A percentile compares a stretch with the other conserved stretches of the same genome.
Evolutionary conservation across 2,888 invertebrate species (phyloP).

Genomic region (Phortica magna): DNA sequence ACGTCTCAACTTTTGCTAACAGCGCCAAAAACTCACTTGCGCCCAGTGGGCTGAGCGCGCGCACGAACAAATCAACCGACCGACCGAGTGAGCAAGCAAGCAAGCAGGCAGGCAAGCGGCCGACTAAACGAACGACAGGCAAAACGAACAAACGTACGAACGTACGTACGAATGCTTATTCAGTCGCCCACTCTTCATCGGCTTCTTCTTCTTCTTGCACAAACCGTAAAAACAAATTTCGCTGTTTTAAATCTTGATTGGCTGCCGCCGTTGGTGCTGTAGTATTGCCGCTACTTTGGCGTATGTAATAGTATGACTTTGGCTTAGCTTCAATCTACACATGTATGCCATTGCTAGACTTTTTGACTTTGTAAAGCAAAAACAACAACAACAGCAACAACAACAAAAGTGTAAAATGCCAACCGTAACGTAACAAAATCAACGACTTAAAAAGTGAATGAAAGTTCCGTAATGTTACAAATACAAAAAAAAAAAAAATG

Average conservation of each 20-base stretch:
- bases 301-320: neutral
- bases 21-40: neutral
- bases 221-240: neutral
- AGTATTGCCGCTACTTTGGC: no score
- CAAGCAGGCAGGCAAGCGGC: no score
- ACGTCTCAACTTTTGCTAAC: neutral
- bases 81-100: neutral
- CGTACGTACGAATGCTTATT: neutral
- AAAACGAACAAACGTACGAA: no score
- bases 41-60: neutral
- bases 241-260: neutral
- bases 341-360: neutral
- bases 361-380: neutral
- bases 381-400: no score
- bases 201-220: neutral
- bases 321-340: neutral
- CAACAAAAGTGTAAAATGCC: no score
- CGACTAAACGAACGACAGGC: no score
- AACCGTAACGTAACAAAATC: no score
- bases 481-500: neutral
- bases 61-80: neutral
- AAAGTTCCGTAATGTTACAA: no score
- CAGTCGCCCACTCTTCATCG: neutral
- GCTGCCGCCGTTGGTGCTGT: neutral
- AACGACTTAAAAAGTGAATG: no score